Percentiles rank a stretch among this genome's conserved stretches.
phyloP scores from a whole-genome alignment of 1,140 invertebrate species.

The Tachypleus tridentatus region DNA sequence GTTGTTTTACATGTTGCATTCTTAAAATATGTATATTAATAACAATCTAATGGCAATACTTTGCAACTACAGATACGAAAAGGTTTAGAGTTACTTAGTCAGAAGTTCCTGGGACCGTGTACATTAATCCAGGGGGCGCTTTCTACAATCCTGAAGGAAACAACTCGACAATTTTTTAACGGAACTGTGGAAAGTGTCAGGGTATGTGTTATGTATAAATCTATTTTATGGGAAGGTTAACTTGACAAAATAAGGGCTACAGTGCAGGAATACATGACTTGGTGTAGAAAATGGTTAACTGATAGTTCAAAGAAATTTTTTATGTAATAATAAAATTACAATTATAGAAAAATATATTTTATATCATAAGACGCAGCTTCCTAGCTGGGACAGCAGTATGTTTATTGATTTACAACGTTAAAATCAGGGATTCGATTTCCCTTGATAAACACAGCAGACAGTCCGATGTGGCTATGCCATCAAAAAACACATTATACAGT shows the following conservation, averaged over 20 bases:
- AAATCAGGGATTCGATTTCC: too few relatives aligned
- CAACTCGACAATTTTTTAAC: slow-evolving; percentile 70
- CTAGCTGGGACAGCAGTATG: too few relatives aligned
- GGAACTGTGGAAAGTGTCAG: slow-evolving; percentile 58
- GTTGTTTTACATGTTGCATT: neutral
- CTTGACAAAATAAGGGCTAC: neutral
- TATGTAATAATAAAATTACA: neutral
- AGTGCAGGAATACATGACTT: neutral
- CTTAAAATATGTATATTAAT: neutral
- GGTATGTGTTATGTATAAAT: slow-evolving; percentile 35
- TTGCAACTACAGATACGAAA: slow-evolving; percentile 42
- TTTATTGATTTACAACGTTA: too few relatives aligned
- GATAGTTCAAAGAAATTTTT: neutral
- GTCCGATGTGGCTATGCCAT: too few relatives aligned
- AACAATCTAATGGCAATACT: neutral
- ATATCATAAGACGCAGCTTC: too few relatives aligned
- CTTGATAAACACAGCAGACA: too few relatives aligned
- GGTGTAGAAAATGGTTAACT: neutral
- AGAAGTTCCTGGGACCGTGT: slow-evolving; percentile 78
- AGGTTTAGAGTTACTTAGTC: slow-evolving; percentile 61
- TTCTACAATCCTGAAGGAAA: slow-evolving; percentile 67
- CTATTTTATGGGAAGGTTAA: too few relatives aligned
- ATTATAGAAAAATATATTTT: too few relatives aligned
- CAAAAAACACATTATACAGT: too few relatives aligned
- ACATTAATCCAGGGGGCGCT: slow-evolving; percentile 88